Evolutionary conservation across 2,113 vertebrate species (phyloP).

Genomic region (Oreamnos americanus): DNA sequence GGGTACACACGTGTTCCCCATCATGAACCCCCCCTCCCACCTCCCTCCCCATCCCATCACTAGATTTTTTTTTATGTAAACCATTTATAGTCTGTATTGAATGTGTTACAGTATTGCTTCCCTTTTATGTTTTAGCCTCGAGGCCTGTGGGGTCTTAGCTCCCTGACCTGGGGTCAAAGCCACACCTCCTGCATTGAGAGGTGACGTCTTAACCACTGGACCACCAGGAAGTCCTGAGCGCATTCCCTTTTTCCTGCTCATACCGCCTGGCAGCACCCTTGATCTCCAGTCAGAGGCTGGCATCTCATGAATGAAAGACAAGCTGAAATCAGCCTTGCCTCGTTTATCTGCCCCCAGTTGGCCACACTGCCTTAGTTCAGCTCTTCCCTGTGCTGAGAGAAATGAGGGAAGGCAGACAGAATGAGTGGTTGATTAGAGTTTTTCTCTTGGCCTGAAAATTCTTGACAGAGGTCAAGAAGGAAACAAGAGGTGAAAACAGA

Average conservation of each 20-base stretch:
- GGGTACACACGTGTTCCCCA: background rate
- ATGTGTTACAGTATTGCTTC: background rate
- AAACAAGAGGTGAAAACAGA: conserved; percentile 45
- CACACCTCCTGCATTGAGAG: rapidly evolving
- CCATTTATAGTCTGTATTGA: background rate
- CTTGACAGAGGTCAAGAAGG: conserved; percentile 57
- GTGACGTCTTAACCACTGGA: background rate
- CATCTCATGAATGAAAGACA: conserved; percentile 41
- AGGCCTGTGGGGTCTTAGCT: background rate
- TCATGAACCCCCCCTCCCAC: background rate
- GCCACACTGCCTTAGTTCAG: background rate
- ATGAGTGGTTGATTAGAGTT: conserved; percentile 10
- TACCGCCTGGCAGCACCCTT: background rate
- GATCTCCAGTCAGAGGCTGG: background rate
- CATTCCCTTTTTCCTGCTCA: background rate
- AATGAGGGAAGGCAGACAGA: conserved; percentile 12
- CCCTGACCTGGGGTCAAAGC: background rate
- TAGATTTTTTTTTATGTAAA: background rate
- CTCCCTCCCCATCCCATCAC: background rate
- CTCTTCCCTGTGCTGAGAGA: background rate
- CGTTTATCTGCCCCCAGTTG: background rate
- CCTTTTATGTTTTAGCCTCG: background rate
- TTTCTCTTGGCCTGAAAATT: conserved; percentile 28
- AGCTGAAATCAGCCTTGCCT: conserved; percentile 24
- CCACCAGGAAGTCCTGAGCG: background rate